Evolutionary conservation across 2,113 vertebrate genomes (phyloP).

Genomic region (Isurus oxyrinchus): DNA sequence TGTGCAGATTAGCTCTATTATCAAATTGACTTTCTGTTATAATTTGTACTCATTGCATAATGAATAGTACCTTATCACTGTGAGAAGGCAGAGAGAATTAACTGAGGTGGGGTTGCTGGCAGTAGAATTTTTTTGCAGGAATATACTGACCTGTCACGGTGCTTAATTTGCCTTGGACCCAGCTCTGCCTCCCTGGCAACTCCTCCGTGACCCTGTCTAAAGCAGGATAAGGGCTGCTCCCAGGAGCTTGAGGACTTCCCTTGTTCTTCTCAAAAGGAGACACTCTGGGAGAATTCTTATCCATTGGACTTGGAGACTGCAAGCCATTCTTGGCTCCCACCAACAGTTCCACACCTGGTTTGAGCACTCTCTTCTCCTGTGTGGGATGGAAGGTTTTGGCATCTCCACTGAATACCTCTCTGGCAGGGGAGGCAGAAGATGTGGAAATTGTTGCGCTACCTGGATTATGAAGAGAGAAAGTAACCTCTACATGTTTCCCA

Average conservation of each 20-base stretch:
- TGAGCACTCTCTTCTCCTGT: slow-evolving; percentile 8
- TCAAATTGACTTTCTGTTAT: neutral
- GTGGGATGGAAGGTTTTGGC: neutral
- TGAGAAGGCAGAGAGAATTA: neutral
- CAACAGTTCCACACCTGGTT: neutral
- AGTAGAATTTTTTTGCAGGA: neutral
- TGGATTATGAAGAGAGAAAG: neutral
- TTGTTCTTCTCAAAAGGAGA: neutral
- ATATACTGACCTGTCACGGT: neutral
- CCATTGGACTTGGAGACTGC: neutral
- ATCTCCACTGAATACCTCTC: neutral
- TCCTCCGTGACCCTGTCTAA: neutral
- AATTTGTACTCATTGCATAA: neutral
- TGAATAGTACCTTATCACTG: neutral
- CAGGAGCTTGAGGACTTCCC: neutral
- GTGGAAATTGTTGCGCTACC: neutral
- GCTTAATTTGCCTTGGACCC: neutral
- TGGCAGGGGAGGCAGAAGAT: neutral
- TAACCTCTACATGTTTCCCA: neutral
- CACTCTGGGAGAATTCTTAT: neutral
- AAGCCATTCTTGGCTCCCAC: neutral
- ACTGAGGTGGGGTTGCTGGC: neutral
- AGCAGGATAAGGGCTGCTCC: no score
- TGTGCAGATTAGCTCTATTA: neutral
- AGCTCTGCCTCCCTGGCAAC: neutral